These are phyloP conservation scores for Andrena praecox DNA, from an alignment of 2,888 invertebrate genomes.

Conservation along the genomic window DNA sequence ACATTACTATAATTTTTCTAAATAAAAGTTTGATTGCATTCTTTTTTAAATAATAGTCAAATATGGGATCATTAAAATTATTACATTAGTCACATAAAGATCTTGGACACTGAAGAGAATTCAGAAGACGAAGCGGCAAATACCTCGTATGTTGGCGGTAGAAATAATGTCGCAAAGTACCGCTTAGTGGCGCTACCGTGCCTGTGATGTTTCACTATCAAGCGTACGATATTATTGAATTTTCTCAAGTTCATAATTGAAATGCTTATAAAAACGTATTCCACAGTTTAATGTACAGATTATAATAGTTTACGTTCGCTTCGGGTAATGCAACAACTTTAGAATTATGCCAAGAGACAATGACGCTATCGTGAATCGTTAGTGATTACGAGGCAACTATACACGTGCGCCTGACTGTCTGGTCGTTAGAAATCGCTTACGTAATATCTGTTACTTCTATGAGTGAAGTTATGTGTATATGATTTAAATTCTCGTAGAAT, in stretches of 20 bases:
- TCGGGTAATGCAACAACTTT: not conserved
- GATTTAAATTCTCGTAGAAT: not conserved
- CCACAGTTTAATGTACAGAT: not conserved
- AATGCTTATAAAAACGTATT: not conserved
- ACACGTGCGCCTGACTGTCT: not conserved
- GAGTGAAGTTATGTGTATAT: not conserved
- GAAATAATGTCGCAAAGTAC: constrained; percentile 22
- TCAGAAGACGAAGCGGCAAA: not conserved
- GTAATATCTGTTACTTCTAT: constrained; percentile 1
- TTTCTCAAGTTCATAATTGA: constrained; percentile 47
- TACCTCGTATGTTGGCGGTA: constrained; percentile 53
- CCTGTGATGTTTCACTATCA: constrained; percentile 4
- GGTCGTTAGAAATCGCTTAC: constrained; percentile 14
- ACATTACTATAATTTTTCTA: not conserved
- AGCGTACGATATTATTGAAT: constrained; percentile 41
- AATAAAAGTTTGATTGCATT: not conserved
- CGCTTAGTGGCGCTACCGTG: constrained; percentile 14
- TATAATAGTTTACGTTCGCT: not conserved
- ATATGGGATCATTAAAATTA: constrained; percentile 5
- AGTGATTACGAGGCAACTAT: not conserved
- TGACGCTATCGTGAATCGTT: not conserved
- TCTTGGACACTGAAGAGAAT: not conserved
- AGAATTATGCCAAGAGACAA: not conserved
- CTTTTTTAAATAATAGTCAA: not conserved
- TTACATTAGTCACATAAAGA: constrained; percentile 1